Evolutionary conservation across 2,888 invertebrate genomes (phyloP), one percentile per base, ranked within the genome.

Genomic region (Candidula unifasciata): DNA sequence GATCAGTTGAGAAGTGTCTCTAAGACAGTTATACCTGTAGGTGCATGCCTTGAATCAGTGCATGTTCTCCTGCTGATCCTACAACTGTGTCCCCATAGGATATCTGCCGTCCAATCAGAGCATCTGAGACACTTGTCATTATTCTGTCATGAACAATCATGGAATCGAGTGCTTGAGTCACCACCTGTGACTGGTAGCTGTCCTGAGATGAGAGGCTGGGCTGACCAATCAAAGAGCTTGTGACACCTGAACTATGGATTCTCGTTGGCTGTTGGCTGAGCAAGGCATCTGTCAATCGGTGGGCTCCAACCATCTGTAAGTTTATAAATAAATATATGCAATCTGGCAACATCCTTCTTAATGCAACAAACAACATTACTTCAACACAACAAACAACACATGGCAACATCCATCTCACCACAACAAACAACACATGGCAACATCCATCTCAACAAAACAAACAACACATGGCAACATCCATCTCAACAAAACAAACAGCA

Each of bases 211-310:
- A 60, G 52, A 68, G 77, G 21, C 30, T 52, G 54, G 69, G 10
- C 73, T 83, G 83, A 80, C 83, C 78, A 44, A 83, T 79, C 73
- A 84, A 27, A 44, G 84, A 79, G 71, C 74, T 73, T 74, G 82
- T 82, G 0, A 73, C 74, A 13, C 27, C n/a, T 24, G 78, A 57
- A n/a, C n/a, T 52, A 35, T 80, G 80, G n/a, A 79, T 10, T 33
- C 84, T 84, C 24, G 24, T 33, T 27, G 80, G 64, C 74, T 71
- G 84, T 60, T 84, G 84, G 57, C 84, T 80, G 24, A 84, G 80
- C 0, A 84, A 66, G 33, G 84, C 71, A 44, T 84, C 80, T 44
- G 84, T 64, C 27, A 84, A 21, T 52, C 84, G 35, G 52, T 84
- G 80, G 24, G 64, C 13, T 44, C 57, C 80, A 37, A 84, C n/a